A percentile compares a stretch with the other conserved stretches of the same genome.
These are phyloP conservation scores for Pandemis cinnamomeana DNA, from an alignment of 2,888 invertebrate species.

Conservation along the genomic window DNA sequence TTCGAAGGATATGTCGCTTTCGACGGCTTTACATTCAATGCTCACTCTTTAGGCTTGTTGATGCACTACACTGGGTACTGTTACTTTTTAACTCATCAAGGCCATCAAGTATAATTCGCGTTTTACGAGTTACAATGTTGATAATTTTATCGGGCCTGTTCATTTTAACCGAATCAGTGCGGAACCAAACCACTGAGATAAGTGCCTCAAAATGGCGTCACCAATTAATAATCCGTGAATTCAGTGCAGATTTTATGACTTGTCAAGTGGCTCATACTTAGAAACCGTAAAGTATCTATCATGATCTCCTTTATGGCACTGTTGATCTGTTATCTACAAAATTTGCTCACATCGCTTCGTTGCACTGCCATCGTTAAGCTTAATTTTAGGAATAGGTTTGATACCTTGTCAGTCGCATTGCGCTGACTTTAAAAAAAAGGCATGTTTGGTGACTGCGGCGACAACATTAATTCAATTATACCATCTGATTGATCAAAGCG, in stretches of 20 bases:
- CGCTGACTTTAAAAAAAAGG: neutral
- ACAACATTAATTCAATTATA: slow-evolving; percentile 15
- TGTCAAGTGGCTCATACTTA: slow-evolving; percentile 6
- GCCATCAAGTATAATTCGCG: slow-evolving; percentile 9
- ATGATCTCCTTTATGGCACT: neutral
- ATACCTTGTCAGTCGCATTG: neutral
- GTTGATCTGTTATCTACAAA: slow-evolving; percentile 5
- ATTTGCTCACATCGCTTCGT: neutral
- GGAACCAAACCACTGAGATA: slow-evolving; percentile 17
- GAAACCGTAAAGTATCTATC: neutral
- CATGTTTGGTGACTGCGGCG: neutral
- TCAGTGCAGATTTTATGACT: slow-evolving; percentile 12
- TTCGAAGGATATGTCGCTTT: too few relatives aligned
- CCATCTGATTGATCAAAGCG: slow-evolving; percentile 10
- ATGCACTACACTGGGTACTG: neutral
- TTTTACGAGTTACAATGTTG: slow-evolving; percentile 4
- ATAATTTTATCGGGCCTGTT: slow-evolving; percentile 15
- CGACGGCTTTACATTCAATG: too few relatives aligned
- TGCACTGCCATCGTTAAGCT: neutral
- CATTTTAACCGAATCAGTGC: slow-evolving; percentile 11
- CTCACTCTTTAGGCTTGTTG: too few relatives aligned
- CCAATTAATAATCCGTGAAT: slow-evolving; percentile 24
- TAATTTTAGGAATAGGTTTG: neutral
- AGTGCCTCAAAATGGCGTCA: slow-evolving; percentile 17
- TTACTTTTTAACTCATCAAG: slow-evolving; percentile 12